Base-by-base conservation (phyloP, 2,888 invertebrate species). In the Rotaria socialis region DNA sequence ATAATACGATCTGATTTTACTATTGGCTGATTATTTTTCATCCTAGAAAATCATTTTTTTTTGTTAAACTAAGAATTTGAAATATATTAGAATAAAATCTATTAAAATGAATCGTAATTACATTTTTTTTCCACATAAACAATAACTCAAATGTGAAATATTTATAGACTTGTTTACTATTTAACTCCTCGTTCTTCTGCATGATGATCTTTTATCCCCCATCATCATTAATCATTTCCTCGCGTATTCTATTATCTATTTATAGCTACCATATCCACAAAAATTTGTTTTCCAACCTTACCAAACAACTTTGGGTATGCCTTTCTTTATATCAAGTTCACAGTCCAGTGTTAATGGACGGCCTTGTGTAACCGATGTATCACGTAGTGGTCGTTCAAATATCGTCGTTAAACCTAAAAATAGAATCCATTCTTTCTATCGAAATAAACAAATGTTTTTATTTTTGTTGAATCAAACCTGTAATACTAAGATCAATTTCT, bases 301-400 rank as follows among this genome's bases (percentile, higher is more conserved):
- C 80, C 80, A 80, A 47, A 80, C 80, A n/a, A 80, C 14, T 24
- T 47, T 80, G 14, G 80, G 80, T 24, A 80, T 47, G 11, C 80
- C 80, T 11, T 80, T 80, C 47, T 80, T 80, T 5, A 80, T 80
- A 80, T 80, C n/a, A 10, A 80, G 22, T 80, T 80, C 80, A 47
- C 80, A 80, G 47, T 80, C 80, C n/a, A 80, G 80, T 24, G 80
- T 22, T 47, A 80, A 80, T n/a, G 47, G 47, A 11, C 47, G 43
- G 0, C 80, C 80, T 47, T 80, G 80, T 24, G 80, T 47, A 14
- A 80, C 80, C n/a, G 80, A 80, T 80, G 80, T 80, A 47, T 80
- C 80, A 80, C 80, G 80, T 47, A 80, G n/a, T n/a, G 43, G 43
- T n/a, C 80, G 47, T 80, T 47, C 47, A 80, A 80, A 80, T 80